These are phyloP conservation scores for Polyodon spathula DNA, from an alignment of 2,113 vertebrate genomes.

Conservation along the genomic window DNA sequence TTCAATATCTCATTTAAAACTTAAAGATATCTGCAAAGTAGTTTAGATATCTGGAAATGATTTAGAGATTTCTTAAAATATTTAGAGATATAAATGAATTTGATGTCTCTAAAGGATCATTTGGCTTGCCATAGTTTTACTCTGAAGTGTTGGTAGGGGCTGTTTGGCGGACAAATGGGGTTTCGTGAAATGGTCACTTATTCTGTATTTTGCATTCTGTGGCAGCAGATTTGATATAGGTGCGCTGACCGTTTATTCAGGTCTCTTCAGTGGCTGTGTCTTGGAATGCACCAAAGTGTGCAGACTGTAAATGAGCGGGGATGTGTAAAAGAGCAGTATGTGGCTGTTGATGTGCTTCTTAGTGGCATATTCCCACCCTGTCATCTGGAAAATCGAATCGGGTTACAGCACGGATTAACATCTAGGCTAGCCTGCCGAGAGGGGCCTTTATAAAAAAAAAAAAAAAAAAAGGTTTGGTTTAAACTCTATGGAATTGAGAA, in stretches of 20 bases:
- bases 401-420: slow-evolving; percentile 58
- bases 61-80: too few species aligned
- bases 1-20: too few species aligned
- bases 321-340: slow-evolving; percentile 43
- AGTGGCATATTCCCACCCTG: slow-evolving; percentile 59
- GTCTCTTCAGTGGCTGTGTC: neutral
- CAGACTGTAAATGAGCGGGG: neutral
- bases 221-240: too few species aligned
- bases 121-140: too few species aligned
- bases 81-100: too few species aligned
- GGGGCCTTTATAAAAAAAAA: slow-evolving; percentile 11
- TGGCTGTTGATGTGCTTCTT: slow-evolving; percentile 29
- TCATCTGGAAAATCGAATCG: slow-evolving; percentile 73
- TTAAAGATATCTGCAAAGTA: too few species aligned
- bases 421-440: slow-evolving; percentile 40
- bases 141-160: too few species aligned
- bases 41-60: too few species aligned
- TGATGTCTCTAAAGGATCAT: too few species aligned
- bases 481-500: slow-evolving; percentile 77
- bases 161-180: too few species aligned
- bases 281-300: neutral
- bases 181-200: too few species aligned
- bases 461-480: slow-evolving; percentile 46
- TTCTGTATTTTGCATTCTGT: too few species aligned
- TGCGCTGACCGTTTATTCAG: neutral